Evolutionary conservation across 2,113 vertebrate species (phyloP), one percentile per base, ranked within the genome.

Genomic region (Chloropsis hardwickii): DNA sequence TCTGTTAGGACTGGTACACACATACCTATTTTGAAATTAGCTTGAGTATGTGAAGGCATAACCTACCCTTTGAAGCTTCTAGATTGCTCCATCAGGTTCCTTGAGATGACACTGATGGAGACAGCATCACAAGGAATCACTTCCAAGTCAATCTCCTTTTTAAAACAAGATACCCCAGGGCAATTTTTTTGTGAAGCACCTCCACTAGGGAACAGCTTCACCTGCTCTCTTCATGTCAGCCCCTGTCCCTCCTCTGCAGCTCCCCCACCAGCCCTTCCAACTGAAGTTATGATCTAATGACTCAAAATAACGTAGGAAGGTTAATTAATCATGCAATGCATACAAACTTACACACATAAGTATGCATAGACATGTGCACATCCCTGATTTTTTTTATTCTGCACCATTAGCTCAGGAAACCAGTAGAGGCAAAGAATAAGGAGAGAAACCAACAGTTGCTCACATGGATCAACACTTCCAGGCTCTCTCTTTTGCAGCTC

Each of bases 381-480:
- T n/a, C 53, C 50, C 45, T 40, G 20, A 10, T 21, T 86, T 44
- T 37, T 92, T 69, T 74, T 7, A 48, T 76, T 85, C 69, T 50
- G 24, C 33, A 89, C 56, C 27, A 70, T 77, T 92, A 85, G 33
- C 54, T 89, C 86, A 87, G 57, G 66, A 93, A 93, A 87, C 58
- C 57, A 20, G 39, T 60, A 60, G 67, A 88, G 35, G 29, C 25
- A 77, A 95, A 83, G 84, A 94, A 72, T 79, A 94, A 90, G 72
- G 66, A 92, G 83, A 92, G 81, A 91, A 96, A 94, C 86, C 95
- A 96, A 83, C 84, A 95, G 91, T 93, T 94, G 95, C 80, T 96
- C 91, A 89, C 77, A 96, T 62, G 89, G 94, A 96, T 97, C 96
- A 96, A 96, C 95, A 95, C 95, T 97, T 96, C 57, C 69, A 86